These are phyloP conservation scores for Balearica regulorum DNA, from an alignment of 2,797 vertebrate species.

Conservation along the genomic window DNA sequence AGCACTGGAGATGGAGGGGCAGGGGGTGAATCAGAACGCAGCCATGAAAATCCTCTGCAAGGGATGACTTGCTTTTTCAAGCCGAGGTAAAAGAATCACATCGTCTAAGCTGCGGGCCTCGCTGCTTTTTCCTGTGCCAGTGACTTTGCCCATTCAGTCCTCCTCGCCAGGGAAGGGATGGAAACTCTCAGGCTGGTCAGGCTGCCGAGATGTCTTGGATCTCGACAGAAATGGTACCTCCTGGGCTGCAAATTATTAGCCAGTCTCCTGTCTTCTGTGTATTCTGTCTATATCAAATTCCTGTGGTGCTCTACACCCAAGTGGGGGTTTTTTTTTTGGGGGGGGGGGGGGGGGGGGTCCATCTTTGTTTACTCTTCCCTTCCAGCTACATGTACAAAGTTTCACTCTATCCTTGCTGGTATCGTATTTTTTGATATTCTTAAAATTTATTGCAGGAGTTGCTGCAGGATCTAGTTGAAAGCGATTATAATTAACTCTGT, in stretches of 20 bases:
- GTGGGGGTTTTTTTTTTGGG: neutral
- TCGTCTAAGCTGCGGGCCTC: neutral
- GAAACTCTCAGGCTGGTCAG: neutral
- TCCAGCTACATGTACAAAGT: neutral
- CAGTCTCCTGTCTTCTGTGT: neutral
- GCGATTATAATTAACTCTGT: slow-evolving; percentile 30
- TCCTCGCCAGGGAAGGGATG: neutral
- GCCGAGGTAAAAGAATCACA: neutral
- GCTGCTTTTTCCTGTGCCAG: neutral
- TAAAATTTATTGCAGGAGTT: too few species aligned
- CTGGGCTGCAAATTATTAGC: neutral
- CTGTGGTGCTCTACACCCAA: neutral
- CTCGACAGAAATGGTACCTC: neutral
- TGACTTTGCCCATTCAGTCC: neutral
- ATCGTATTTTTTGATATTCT: neutral
- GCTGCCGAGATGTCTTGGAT: too few species aligned
- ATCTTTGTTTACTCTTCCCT: neutral
- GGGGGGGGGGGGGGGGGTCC: too few species aligned
- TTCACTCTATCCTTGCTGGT: neutral
- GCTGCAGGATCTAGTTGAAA: slow-evolving; percentile 56
- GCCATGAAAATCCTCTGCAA: neutral
- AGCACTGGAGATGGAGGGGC: neutral
- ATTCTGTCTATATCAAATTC: neutral
- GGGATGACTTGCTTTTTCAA: neutral
- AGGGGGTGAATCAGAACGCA: neutral